These are phyloP conservation scores for Lasioglossum leucozonium DNA, from an alignment of 2,888 invertebrate genomes.

Conservation along the genomic window DNA sequence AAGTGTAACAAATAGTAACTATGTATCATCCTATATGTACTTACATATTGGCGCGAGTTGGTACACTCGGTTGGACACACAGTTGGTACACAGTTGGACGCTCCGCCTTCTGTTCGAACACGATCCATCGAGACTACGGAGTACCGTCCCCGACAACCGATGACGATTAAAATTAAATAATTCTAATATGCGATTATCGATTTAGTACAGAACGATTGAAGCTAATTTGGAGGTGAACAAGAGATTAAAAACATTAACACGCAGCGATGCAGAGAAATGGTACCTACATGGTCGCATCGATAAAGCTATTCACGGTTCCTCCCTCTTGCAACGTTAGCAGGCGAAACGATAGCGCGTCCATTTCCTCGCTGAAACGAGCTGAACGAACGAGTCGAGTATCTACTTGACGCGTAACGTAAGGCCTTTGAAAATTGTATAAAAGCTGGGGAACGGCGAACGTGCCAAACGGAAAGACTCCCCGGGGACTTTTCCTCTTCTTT, in stretches of 20 bases:
- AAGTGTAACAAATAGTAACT: no score
- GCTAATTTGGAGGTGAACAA: background rate
- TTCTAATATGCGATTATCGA: background rate
- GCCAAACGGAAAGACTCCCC: slow-evolving; percentile 43
- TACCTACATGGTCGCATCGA: slow-evolving; percentile 9
- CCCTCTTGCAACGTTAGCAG: slow-evolving; percentile 6
- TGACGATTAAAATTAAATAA: no score
- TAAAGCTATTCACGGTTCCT: slow-evolving; percentile 17
- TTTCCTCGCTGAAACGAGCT: slow-evolving; percentile 12
- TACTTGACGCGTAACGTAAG: slow-evolving; percentile 36
- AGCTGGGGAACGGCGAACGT: slow-evolving; percentile 28
- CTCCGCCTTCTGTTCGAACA: no score
- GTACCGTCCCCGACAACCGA: no score
- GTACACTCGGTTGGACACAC: no score
- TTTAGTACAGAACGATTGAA: background rate
- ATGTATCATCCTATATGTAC: no score
- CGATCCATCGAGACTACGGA: no score
- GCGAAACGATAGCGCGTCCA: slow-evolving; percentile 30
- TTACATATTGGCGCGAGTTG: no score
- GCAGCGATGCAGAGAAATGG: background rate
- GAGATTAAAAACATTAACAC: background rate
- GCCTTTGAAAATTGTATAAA: slow-evolving; percentile 41
- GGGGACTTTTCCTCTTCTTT: slow-evolving; percentile 52
- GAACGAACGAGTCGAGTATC: slow-evolving; percentile 30
- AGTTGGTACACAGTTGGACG: no score